phyloP scores from a whole-genome alignment of 2,888 invertebrate species.

The Synanthedon formicaeformis region DNA sequence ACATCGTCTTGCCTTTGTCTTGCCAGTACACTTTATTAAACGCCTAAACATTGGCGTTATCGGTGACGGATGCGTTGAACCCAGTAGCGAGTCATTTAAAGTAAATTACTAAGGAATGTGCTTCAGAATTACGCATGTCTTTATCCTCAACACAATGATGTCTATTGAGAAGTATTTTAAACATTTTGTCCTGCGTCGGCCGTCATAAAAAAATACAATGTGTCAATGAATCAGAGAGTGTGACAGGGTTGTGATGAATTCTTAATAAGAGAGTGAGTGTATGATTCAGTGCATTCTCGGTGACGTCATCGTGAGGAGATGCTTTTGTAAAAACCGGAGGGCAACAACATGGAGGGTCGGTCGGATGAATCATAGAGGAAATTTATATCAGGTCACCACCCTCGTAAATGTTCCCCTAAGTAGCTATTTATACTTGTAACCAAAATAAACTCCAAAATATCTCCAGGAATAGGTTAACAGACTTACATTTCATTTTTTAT shows the following conservation, averaged over 20 bases:
- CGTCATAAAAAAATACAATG: slow-evolving; percentile 33
- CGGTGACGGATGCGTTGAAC: slow-evolving; percentile 31
- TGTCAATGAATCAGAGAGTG: slow-evolving; percentile 45
- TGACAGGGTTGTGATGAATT: slow-evolving; percentile 45
- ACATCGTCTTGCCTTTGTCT: neutral
- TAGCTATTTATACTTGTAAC: slow-evolving; percentile 45
- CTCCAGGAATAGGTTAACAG: neutral
- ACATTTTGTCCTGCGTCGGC: slow-evolving; percentile 15
- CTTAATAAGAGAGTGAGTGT: slow-evolving; percentile 27
- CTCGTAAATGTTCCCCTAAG: slow-evolving; percentile 30
- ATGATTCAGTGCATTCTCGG: slow-evolving; percentile 38
- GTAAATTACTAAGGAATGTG: slow-evolving; percentile 22
- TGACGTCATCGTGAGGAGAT: slow-evolving; percentile 58
- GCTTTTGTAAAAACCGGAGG: slow-evolving; percentile 34
- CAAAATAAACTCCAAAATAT: slow-evolving; percentile 18
- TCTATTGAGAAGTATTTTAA: slow-evolving; percentile 2
- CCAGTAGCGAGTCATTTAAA: slow-evolving; percentile 12
- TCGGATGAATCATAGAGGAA: slow-evolving; percentile 63
- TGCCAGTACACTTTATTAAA: neutral
- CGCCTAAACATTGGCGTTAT: slow-evolving; percentile 22
- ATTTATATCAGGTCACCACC: slow-evolving; percentile 54
- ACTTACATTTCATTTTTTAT: too few species aligned
- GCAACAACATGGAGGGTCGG: slow-evolving; percentile 47
- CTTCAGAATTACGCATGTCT: slow-evolving; percentile 15
- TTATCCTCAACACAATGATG: slow-evolving; percentile 3